Evolutionary conservation across 92 coral and sea anemone species (phyloP), one percentile per base, ranked within the genome.

Genomic region (Epizoanthus rinbou): DNA sequence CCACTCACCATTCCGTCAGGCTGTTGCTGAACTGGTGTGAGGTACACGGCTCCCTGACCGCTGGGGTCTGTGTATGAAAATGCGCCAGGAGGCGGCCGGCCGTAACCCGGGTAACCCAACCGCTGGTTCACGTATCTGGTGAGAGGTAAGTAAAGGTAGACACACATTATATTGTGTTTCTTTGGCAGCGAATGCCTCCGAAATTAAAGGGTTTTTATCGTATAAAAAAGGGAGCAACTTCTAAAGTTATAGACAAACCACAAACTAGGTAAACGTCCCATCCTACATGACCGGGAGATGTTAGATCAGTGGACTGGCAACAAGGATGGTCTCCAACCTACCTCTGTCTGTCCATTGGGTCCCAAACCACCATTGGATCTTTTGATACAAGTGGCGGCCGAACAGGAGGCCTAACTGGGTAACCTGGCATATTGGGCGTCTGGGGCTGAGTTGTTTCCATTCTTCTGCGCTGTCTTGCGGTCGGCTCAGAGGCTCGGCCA

Each of bases 351-450:
- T 96, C 99, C 73, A 87, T 91, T 15, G 99, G 99, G 63, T 96
- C 99, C 99, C 99, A 96, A n/a, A 96, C 99, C 41, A 94, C 98
- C 74, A 96, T 91, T 4, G 99, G 99, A 66, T 96, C 98, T 76
- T 91, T 93, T 21, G 99, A 94, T 14, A 96, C 93, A 53, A 94
- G 86, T 23, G 99, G 98, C 23, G 90, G 96, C 66, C 96, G 94
- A 79, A 83, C 80, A 69, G 94, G 93, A 8, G 95, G 87, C 15
- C 93, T 87, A 56, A 80, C 88, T 75, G 98, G 97, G 93, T 86
- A 95, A 64, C 92, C 91, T 41, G 88, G 90, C 86, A 89, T 84
- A 53, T 97, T 93, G 41, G 93, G 92, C 76, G 90, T 88, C 33
- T 90, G 89, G 28, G 93, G 93, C 62, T 84, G 79, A 24, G 96